Evolutionary conservation across 1,140 invertebrate species (phyloP).

Genomic region (Drosophila melanogaster): DNA sequence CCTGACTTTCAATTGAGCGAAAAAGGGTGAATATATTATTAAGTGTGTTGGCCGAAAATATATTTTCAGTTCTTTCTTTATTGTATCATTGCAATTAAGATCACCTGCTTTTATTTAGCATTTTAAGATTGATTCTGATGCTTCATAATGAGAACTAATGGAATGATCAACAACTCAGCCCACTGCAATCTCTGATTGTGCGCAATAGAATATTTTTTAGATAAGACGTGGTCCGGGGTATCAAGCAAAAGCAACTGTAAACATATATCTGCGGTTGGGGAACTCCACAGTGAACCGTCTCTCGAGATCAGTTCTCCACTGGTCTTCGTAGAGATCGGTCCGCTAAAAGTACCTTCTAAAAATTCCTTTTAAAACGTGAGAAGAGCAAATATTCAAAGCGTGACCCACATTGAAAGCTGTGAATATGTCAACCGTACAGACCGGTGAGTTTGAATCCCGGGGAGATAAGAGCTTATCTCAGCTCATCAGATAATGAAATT

Average conservation of each 20-base stretch:
- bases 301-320: constrained; percentile 43
- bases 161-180: constrained; percentile 14
- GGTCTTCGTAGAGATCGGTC: constrained; percentile 27
- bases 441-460: constrained; percentile 46
- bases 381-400: not conserved
- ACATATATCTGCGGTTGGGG: constrained; percentile 24
- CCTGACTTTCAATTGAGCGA: not conserved
- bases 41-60: not conserved
- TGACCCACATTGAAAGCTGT: constrained; percentile 37
- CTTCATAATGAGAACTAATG: constrained; percentile 24
- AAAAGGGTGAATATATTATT: not conserved
- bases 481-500: constrained; percentile 12
- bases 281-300: constrained; percentile 16
- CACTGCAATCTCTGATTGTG: constrained; percentile 46
- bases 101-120: constrained; percentile 28
- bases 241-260: constrained; percentile 19
- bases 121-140: constrained; percentile 8
- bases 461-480: constrained; percentile 23
- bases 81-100: not conserved
- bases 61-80: not conserved
- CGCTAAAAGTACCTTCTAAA: constrained; percentile 5
- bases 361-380: not conserved
- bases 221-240: constrained; percentile 17
- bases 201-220: constrained; percentile 12
- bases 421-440: constrained; percentile 63